Conservation (phyloP, 2,113 vertebrate genomes). For the Mungos mungo region DNA sequence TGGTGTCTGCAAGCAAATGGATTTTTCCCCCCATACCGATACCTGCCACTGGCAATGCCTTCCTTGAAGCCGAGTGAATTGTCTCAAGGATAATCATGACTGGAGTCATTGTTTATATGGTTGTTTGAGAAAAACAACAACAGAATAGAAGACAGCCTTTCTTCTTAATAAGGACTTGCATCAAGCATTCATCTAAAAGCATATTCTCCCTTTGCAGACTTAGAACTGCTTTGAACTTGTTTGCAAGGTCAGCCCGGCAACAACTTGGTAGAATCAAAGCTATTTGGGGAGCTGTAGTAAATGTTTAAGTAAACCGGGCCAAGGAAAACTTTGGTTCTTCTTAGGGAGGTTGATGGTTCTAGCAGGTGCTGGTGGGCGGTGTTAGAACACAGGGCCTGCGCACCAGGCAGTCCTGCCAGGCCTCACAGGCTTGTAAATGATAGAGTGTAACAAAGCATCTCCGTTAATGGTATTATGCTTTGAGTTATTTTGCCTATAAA, state of each 20-base stretch:
- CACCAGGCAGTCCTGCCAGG: neutral
- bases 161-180: neutral
- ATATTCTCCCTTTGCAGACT: neutral
- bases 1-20: neutral
- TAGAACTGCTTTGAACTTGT: slow-evolving; percentile 21
- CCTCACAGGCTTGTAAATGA: neutral
- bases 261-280: neutral
- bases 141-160: neutral
- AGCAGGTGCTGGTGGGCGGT: neutral
- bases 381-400: neutral
- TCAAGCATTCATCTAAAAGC: neutral
- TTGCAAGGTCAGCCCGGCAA: neutral
- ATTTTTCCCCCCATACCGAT: neutral
- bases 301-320: slow-evolving; percentile 19
- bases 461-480: neutral
- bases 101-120: neutral
- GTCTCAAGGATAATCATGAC: neutral
- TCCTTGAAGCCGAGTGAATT: neutral
- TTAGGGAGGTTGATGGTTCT: neutral
- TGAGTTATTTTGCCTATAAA: neutral
- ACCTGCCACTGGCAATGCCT: neutral
- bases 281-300: slow-evolving; percentile 46
- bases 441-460: neutral
- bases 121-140: neutral
- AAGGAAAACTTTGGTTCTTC: slow-evolving; percentile 23